Evolutionary conservation across 2,888 invertebrate genomes (phyloP).

Genomic region (Drosophila peninsularis): DNA sequence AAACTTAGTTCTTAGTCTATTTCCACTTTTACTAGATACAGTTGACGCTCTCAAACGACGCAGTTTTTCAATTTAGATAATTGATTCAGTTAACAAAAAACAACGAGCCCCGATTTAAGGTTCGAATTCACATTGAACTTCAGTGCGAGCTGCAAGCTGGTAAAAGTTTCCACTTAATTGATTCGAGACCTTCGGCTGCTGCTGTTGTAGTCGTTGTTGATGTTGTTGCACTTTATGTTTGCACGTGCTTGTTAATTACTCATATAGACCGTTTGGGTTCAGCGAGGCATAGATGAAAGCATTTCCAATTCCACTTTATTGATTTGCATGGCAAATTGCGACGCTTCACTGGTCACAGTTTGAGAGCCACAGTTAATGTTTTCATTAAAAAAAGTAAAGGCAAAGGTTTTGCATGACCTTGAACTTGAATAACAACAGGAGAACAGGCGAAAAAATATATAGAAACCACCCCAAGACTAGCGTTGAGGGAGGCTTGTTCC

Average conservation of each 20-base stretch:
- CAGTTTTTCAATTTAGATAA: constrained; percentile 10
- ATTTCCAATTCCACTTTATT: constrained; percentile 46
- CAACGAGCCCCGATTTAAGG: not conserved
- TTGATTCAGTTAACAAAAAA: constrained; percentile 22
- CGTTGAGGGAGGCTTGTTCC: not conserved
- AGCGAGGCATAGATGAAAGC: constrained; percentile 34
- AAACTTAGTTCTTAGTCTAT: not conserved
- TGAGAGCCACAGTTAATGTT: constrained; percentile 22
- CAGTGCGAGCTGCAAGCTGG: constrained; percentile 9
- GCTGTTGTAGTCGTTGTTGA: constrained; percentile 1
- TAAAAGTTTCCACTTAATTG: constrained; percentile 44
- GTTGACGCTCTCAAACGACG: not conserved
- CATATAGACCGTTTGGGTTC: constrained; percentile 9
- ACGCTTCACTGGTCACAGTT: constrained; percentile 2
- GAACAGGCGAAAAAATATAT: not conserved
- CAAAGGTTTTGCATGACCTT: constrained; percentile 49
- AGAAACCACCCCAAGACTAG: constrained; percentile 27
- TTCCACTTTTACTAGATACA: not conserved
- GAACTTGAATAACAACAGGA: constrained; percentile 59
- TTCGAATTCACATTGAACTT: constrained; percentile 37
- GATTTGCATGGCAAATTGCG: constrained; percentile 32
- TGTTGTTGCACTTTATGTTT: constrained; percentile 45
- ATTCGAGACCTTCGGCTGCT: constrained; percentile 6
- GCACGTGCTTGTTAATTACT: constrained; percentile 71
- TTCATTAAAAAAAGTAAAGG: constrained; percentile 18